Percentiles rank a stretch among this genome's conserved stretches.
These are phyloP conservation scores for Hyposmocoma kahamanoa DNA, from an alignment of 1,140 invertebrate genomes.

Conservation along the genomic window DNA sequence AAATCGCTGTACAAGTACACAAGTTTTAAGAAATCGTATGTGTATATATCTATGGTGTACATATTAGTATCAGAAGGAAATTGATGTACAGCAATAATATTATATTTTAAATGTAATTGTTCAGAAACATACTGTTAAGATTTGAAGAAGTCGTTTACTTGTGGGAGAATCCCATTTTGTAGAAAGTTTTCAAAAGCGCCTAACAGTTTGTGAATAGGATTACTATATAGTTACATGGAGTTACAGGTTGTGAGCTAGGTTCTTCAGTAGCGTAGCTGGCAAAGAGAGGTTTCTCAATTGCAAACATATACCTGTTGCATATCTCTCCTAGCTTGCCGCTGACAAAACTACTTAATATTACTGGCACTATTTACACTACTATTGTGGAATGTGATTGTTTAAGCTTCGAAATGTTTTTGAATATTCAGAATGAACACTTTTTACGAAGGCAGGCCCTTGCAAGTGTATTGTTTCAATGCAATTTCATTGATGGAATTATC, in stretches of 20 bases:
- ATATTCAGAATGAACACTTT: constrained; percentile 7
- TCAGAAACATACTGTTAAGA: background rate
- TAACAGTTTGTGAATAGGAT: too few species aligned
- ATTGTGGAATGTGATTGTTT: constrained; percentile 33
- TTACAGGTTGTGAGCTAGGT: too few species aligned
- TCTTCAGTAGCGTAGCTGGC: too few species aligned
- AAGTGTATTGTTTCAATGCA: constrained; percentile 22
- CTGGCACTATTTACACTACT: constrained; percentile 28
- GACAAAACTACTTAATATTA: constrained; percentile 36
- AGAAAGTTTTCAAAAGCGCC: too few species aligned
- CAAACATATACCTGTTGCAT: too few species aligned
- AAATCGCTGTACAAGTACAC: background rate
- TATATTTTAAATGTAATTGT: too few species aligned
- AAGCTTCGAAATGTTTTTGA: background rate
- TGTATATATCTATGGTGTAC: constrained; percentile 52
- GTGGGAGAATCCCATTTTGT: too few species aligned
- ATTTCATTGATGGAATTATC: constrained; percentile 14
- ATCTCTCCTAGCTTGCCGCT: too few species aligned
- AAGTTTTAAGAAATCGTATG: constrained; percentile 1
- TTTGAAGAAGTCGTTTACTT: background rate
- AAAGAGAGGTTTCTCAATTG: too few species aligned
- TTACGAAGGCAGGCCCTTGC: constrained; percentile 50
- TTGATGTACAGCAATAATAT: too few species aligned
- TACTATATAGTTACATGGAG: too few species aligned
- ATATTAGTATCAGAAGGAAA: too few species aligned